These are phyloP conservation scores for Gambusia holbrooki DNA, from an alignment of 2,113 vertebrate species.

Conservation along the genomic window DNA sequence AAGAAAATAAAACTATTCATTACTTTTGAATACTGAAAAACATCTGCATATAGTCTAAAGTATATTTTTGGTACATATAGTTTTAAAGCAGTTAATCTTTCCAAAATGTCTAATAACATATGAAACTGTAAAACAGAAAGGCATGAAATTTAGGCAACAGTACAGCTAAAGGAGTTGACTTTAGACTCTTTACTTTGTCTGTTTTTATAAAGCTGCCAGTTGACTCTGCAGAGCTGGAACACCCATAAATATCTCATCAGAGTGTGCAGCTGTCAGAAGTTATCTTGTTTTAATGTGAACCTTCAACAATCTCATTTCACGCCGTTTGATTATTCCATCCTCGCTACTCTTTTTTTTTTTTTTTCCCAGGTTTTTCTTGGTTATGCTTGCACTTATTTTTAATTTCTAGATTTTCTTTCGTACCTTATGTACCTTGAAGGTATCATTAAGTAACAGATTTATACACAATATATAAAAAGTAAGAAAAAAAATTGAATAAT, in stretches of 20 bases:
- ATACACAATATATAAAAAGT: background rate
- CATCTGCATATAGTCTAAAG: background rate
- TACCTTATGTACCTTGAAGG: background rate
- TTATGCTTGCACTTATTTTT: background rate
- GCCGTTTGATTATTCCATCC: slow-evolving; percentile 28
- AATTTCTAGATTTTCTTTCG: background rate
- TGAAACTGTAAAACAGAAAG: background rate
- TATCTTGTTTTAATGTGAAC: slow-evolving; percentile 29
- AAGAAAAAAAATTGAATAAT: background rate
- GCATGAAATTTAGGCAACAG: slow-evolving; percentile 33
- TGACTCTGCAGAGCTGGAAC: slow-evolving; percentile 17
- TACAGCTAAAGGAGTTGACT: slow-evolving; percentile 12
- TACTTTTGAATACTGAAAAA: background rate
- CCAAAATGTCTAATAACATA: background rate
- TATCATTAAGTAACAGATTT: background rate
- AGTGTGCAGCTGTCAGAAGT: slow-evolving; percentile 32
- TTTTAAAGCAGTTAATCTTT: background rate
- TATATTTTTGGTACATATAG: too few relatives aligned
- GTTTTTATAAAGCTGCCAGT: slow-evolving; percentile 29
- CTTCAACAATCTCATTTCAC: slow-evolving; percentile 35
- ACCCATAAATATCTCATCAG: slow-evolving; percentile 37
- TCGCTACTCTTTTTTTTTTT: background rate
- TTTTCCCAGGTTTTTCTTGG: background rate
- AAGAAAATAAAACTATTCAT: too few relatives aligned
- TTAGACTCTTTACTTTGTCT: slow-evolving; percentile 24